These are phyloP conservation scores for Colius striatus DNA, from an alignment of 2,113 vertebrate genomes.

Conservation along the genomic window DNA sequence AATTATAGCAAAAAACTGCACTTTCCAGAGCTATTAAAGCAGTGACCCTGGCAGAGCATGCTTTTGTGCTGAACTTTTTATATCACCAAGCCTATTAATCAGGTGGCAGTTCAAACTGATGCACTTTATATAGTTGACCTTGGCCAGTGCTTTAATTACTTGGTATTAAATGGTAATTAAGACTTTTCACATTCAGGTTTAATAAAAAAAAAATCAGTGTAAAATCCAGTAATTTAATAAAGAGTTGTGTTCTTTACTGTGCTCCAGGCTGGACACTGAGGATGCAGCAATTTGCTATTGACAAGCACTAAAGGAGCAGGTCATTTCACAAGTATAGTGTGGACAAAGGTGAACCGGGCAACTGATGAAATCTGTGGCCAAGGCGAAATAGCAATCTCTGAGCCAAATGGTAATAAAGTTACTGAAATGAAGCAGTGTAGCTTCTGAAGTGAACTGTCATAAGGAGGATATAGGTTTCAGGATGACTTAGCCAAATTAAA, in stretches of 20 bases:
- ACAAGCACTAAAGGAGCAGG: conserved; percentile 91
- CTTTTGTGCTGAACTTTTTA: conserved; percentile 67
- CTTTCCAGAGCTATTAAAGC: conserved; percentile 74
- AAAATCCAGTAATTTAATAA: conserved; percentile 82
- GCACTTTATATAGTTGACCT: conserved; percentile 69
- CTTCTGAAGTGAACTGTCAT: conserved; percentile 90
- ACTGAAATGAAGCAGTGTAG: conserved; percentile 90
- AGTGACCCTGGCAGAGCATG: conserved; percentile 62
- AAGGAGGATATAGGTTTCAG: conserved; percentile 83
- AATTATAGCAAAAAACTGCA: conserved; percentile 70
- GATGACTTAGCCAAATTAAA: conserved; percentile 83
- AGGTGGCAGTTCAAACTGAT: conserved; percentile 73
- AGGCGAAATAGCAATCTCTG: conserved; percentile 96
- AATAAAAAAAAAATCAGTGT: conserved; percentile 80
- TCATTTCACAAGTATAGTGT: conserved; percentile 91
- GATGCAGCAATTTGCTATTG: conserved; percentile 88
- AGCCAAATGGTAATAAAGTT: conserved; percentile 97
- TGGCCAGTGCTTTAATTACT: conserved; percentile 76
- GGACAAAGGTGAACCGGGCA: conserved; percentile 97
- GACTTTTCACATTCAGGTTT: conserved; percentile 81
- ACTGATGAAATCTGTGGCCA: conserved; percentile 97
- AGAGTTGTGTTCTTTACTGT: conserved; percentile 75
- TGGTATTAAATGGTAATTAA: conserved; percentile 84
- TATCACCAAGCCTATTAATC: conserved; percentile 77
- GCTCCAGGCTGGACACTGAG: conserved; percentile 74